These are phyloP conservation scores for Hephaestus fuliginosus DNA, from an alignment of 2,797 vertebrate species.

Conservation along the genomic window DNA sequence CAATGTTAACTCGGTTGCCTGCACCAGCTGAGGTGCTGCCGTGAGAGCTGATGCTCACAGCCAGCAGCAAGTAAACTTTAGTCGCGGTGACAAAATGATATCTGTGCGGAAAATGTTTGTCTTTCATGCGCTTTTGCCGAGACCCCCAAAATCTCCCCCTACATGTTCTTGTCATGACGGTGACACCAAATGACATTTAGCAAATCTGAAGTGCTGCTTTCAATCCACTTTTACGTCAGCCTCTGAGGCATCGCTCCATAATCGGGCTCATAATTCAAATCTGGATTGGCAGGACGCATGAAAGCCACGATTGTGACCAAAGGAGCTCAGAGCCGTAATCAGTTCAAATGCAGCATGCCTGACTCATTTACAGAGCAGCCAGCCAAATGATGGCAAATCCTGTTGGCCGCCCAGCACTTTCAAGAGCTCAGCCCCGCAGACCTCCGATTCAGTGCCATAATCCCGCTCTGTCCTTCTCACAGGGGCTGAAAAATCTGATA, in stretches of 20 bases:
- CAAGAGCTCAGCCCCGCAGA: slow-evolving; percentile 49
- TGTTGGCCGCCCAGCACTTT: slow-evolving; percentile 36
- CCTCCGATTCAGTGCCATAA: slow-evolving; percentile 53
- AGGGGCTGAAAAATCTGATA: slow-evolving; percentile 24
- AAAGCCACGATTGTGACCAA: slow-evolving; percentile 47
- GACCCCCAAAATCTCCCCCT: neutral
- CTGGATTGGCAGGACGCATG: slow-evolving; percentile 24
- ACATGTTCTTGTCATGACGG: neutral
- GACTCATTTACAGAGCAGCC: slow-evolving; percentile 41
- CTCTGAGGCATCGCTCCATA: neutral
- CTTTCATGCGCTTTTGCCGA: neutral
- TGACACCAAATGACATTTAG: neutral
- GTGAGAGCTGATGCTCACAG: slow-evolving; percentile 19
- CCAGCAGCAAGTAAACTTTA: slow-evolving; percentile 1
- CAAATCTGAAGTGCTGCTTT: neutral
- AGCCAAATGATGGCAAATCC: slow-evolving; percentile 67
- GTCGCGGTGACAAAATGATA: neutral
- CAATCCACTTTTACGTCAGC: neutral
- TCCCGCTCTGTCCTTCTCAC: slow-evolving; percentile 39
- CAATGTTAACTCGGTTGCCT: neutral
- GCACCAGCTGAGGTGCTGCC: slow-evolving; percentile 6
- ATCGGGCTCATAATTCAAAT: slow-evolving; percentile 21
- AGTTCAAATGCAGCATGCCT: slow-evolving; percentile 50
- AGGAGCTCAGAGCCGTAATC: slow-evolving; percentile 57
- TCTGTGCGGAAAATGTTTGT: neutral